A percentile compares a stretch with the other conserved stretches of the same genome.
Conservation (phyloP, 2,888 invertebrate genomes). For the Catocala sponsa region DNA sequence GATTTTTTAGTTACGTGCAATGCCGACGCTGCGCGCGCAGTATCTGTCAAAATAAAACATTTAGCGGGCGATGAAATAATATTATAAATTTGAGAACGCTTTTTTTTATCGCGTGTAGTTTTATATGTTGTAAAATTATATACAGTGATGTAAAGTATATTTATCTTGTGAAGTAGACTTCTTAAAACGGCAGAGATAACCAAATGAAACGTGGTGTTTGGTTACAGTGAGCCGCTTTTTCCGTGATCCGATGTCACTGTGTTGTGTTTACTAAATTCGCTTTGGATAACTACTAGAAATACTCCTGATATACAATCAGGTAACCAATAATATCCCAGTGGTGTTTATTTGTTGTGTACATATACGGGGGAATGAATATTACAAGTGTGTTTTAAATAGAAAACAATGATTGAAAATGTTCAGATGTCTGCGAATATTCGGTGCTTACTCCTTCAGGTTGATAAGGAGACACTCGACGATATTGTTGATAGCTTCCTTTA, state of each 20-base stretch:
- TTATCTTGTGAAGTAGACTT: not conserved
- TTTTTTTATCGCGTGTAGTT: conserved; percentile 4
- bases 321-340: conserved; percentile 1
- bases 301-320: conserved; percentile 3
- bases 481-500: conserved; percentile 68
- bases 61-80: conserved; percentile 16
- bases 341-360: conserved; percentile 20
- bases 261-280: conserved; percentile 44
- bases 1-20: conserved; percentile 65
- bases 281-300: conserved; percentile 14
- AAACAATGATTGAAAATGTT: conserved; percentile 78
- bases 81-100: conserved; percentile 20
- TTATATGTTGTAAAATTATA: conserved; percentile 21
- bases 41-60: conserved; percentile 69
- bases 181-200: not conserved
- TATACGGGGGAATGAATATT: conserved; percentile 18
- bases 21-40: conserved; percentile 71
- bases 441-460: conserved; percentile 79
- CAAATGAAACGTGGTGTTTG: conserved; percentile 10
- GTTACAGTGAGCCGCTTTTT: conserved; percentile 11
- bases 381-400: conserved; percentile 38
- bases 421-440: conserved; percentile 78
- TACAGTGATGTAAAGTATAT: not conserved
- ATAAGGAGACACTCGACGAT: conserved; percentile 77
- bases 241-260: conserved; percentile 17